phyloP scores from a whole-genome alignment of 1,140 invertebrate species.

The Arion vulgaris region DNA sequence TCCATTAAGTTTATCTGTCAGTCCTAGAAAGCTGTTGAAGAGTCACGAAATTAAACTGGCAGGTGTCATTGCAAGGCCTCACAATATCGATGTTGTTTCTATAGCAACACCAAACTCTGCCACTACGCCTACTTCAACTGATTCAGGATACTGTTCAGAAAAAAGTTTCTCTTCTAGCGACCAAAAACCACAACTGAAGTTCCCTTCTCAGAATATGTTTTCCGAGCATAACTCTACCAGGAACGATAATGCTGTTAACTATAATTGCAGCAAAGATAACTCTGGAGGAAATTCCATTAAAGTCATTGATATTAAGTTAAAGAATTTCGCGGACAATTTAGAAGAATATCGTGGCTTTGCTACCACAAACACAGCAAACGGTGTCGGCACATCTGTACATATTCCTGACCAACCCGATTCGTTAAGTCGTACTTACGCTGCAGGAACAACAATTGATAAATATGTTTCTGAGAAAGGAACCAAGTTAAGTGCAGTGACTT shows the following conservation, averaged over 20 bases:
- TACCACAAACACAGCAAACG: not conserved
- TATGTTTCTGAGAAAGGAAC: not conserved
- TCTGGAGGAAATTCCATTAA: not conserved
- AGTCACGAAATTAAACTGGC: not conserved
- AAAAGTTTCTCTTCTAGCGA: not conserved
- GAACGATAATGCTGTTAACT: not conserved
- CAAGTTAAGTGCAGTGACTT: not conserved
- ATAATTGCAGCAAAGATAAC: not conserved
- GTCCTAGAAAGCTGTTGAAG: not conserved
- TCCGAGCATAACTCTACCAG: not conserved
- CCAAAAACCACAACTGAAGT: not conserved
- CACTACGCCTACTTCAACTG: constrained; percentile 25
- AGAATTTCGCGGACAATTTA: not conserved
- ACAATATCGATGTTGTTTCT: not conserved
- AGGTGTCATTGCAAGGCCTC: not conserved
- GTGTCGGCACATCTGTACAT: not conserved
- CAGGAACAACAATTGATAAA: not conserved
- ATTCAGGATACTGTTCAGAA: constrained; percentile 27
- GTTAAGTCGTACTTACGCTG: not conserved
- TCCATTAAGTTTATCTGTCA: not conserved
- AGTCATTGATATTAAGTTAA: not conserved
- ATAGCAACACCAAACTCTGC: not conserved
- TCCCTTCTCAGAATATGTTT: not conserved
- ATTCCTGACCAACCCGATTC: not conserved
- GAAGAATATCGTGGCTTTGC: not conserved